Base-by-base conservation (phyloP, 1,140 invertebrate species). In the Drosophila melanogaster region DNA sequence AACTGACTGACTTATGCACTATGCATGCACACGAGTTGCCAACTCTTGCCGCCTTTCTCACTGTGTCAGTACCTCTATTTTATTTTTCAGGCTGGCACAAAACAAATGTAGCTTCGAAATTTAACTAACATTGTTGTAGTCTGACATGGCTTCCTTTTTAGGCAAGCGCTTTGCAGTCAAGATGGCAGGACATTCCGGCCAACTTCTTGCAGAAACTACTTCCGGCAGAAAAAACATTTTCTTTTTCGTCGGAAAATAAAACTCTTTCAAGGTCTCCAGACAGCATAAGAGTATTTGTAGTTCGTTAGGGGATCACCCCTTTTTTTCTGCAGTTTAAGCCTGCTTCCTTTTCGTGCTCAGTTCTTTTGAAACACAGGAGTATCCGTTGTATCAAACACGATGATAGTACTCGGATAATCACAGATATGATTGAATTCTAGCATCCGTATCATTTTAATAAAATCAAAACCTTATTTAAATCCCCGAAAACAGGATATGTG, bases 1-100 rank as follows among this genome's bases (percentile, higher is more conserved):
- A 57, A 69, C 72, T 66, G 56, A 85, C 81, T 80, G 83, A 83
- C 83, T 89, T 89, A 83, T 87, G 83, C 84, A 83, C 70, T 85
- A 74, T 78, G 83, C 66, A 78, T 86, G 78, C 74, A 81, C 73
- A 77, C 74, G 78, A 71, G 83, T 85, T 81, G 74, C 81, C 79
- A 86, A 77, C 81, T 46, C 24, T 15, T 10, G 14, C 41, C 56
- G 38, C 22, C 41, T 19, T 47, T n/a, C 30, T 51, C 50, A 47
- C 14, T 35, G 26, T 43, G 22, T 49, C 49, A 51, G n/a, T 24
- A 22, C 35, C 49, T 40, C 30, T 37, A 37, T 55, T 40, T 35
- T 12, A 26, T 49, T 40, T 61, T 24, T n/a, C 51, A 14, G 44
- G 57, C 58, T 69, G 60, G 64, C 37, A 37, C 30, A 66, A 43